These are phyloP conservation scores for Thomomys bottae DNA, from an alignment of 2,113 vertebrate genomes.

Conservation along the genomic window DNA sequence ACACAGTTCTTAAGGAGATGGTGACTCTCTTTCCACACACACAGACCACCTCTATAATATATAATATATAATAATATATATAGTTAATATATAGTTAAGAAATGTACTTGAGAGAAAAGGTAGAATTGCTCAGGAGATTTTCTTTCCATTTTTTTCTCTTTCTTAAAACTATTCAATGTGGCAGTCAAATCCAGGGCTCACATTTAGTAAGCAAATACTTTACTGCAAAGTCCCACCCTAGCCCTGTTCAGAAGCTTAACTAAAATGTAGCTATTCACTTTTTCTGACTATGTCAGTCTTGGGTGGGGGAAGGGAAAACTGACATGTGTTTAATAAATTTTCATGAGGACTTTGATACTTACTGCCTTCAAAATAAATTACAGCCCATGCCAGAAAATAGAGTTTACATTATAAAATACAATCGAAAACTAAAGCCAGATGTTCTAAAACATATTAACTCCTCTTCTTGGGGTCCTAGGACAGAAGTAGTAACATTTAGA, in stretches of 20 bases:
- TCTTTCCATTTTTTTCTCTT: neutral
- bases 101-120: neutral
- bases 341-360: neutral
- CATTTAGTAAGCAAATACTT: neutral
- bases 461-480: neutral
- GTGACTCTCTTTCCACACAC: neutral
- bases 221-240: too few relatives aligned
- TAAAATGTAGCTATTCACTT: neutral
- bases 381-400: neutral
- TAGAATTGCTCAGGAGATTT: neutral
- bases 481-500: neutral
- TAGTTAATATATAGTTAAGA: too few relatives aligned
- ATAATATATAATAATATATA: too few relatives aligned
- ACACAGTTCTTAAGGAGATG: neutral
- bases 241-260: neutral
- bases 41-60: too few relatives aligned
- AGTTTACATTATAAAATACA: constrained; percentile 17
- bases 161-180: too few relatives aligned
- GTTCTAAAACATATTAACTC: neutral
- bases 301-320: neutral
- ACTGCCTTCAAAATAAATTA: neutral
- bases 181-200: too few relatives aligned
- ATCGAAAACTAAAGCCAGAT: constrained; percentile 33
- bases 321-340: neutral
- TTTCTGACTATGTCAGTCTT: neutral